Conservation (phyloP, 2,113 vertebrate species). For the Baryphthengus martii region DNA sequence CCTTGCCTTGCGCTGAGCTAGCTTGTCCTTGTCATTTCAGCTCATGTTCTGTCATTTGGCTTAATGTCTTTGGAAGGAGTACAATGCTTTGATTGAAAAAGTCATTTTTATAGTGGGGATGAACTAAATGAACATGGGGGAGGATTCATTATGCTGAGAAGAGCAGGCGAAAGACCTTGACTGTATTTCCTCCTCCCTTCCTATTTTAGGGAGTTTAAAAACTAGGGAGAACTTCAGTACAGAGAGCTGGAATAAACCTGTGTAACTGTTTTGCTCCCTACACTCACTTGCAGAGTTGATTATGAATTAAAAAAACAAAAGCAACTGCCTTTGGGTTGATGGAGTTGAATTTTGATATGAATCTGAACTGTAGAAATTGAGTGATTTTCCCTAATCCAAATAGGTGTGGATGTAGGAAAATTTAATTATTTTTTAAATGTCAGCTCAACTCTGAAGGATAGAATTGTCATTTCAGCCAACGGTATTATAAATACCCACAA, state of each 20-base stretch:
- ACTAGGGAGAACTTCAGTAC: not conserved
- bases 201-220: slow-evolving; percentile 40
- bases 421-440: not conserved
- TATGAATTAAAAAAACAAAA: not conserved
- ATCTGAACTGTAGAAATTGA: not conserved
- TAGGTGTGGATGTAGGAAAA: not conserved
- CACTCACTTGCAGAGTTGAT: not conserved
- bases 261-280: not conserved
- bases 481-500: not conserved
- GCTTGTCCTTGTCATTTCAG: slow-evolving; percentile 60
- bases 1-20: slow-evolving; percentile 12
- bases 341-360: not conserved
- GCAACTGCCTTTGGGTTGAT: not conserved
- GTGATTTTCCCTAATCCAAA: not conserved
- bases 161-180: slow-evolving; percentile 51
- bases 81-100: slow-evolving; percentile 62
- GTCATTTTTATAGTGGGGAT: slow-evolving; percentile 52
- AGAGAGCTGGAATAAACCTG: not conserved
- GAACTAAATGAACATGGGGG: slow-evolving; percentile 50
- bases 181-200: not conserved
- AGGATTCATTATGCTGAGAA: slow-evolving; percentile 51
- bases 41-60: slow-evolving; percentile 32
- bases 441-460: slow-evolving; percentile 13
- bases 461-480: slow-evolving; percentile 11
- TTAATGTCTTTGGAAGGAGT: slow-evolving; percentile 68